Conservation (phyloP, 2,888 invertebrate species). For the Globia sparganii region DNA sequence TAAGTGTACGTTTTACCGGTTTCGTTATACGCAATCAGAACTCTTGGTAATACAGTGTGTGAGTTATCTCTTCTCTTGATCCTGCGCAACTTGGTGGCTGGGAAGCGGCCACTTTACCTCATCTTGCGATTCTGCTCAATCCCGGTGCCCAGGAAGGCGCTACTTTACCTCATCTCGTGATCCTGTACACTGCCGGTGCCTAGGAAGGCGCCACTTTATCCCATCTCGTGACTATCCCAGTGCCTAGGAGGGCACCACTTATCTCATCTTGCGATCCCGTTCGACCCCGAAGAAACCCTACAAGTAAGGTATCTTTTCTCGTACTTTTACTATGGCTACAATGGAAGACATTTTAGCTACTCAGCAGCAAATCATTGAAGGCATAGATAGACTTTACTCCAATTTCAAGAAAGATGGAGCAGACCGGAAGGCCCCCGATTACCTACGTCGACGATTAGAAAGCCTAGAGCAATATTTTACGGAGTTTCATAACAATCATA, state of each 20-base stretch:
- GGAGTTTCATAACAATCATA: no score
- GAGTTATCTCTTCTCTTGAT: not conserved
- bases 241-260: not conserved
- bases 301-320: conserved; percentile 20
- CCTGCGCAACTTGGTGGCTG: not conserved
- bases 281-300: not conserved
- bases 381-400: conserved; percentile 13
- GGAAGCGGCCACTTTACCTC: not conserved
- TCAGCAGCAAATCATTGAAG: conserved; percentile 24
- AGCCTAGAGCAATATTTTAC: conserved; percentile 37
- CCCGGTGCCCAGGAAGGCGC: not conserved
- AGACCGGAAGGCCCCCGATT: conserved; percentile 36
- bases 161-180: not conserved
- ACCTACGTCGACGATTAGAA: conserved; percentile 24
- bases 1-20: conserved; percentile 1
- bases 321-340: conserved; percentile 1
- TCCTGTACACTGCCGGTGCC: no score
- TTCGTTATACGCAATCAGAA: not conserved
- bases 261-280: not conserved
- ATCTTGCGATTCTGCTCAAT: not conserved
- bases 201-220: no score
- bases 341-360: conserved; percentile 33
- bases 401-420: conserved; percentile 43
- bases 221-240: not conserved
- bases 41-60: not conserved